Evolutionary conservation across 1,140 invertebrate genomes (phyloP).

Genomic region (Drosophila jambulina): DNA sequence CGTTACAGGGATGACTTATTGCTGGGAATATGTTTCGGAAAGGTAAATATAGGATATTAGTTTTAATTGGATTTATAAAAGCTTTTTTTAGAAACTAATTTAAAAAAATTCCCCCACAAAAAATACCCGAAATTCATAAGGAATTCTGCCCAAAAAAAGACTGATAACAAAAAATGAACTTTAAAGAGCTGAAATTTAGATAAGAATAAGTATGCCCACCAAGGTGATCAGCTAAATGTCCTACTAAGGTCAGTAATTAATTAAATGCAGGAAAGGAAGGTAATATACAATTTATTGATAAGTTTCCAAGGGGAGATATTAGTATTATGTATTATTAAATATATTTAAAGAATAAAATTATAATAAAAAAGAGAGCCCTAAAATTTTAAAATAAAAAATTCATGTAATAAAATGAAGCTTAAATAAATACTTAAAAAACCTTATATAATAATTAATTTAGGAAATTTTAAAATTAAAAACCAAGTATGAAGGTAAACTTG

Average conservation of each 20-base stretch:
- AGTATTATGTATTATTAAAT: not conserved
- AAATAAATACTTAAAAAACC: not conserved
- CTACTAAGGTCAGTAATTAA: slow-evolving; percentile 27
- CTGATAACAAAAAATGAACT: slow-evolving; percentile 67
- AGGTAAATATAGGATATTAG: not conserved
- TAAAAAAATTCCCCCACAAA: not conserved
- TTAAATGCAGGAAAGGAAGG: not conserved
- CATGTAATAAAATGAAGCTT: not conserved
- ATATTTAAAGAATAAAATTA: not conserved
- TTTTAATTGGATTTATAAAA: not conserved
- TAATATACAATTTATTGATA: not conserved
- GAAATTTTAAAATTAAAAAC: not conserved
- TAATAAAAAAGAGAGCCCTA: not conserved
- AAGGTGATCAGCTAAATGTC: slow-evolving; percentile 1
- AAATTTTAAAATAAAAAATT: too few species aligned
- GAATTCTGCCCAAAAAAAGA: slow-evolving; percentile 6
- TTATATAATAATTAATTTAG: not conserved
- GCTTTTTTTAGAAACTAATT: not conserved
- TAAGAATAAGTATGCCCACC: slow-evolving; percentile 2
- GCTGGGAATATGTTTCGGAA: not conserved
- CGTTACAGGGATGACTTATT: slow-evolving; percentile 6
- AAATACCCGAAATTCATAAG: slow-evolving; percentile 27
- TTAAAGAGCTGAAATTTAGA: slow-evolving; percentile 33
- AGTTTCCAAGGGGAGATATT: not conserved
- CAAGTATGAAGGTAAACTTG: too few species aligned